Evolutionary conservation across 2,888 invertebrate genomes (phyloP).

Genomic region (Leistus spinibarbis): DNA sequence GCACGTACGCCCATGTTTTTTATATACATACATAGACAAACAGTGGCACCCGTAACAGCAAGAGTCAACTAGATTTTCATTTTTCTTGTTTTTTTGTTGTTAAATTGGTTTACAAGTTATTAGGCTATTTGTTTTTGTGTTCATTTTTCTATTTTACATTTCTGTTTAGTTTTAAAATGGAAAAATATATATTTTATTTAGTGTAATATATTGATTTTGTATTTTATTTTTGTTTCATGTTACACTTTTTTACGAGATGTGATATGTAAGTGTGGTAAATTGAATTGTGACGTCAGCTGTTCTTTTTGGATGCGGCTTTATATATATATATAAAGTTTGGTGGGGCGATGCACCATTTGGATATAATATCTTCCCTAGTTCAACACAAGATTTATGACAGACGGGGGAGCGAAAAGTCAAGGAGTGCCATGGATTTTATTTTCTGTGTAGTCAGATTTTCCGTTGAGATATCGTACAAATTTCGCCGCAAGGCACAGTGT

Average conservation of each 20-base stretch:
- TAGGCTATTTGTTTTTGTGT: neutral
- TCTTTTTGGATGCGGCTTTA: neutral
- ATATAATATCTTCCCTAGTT: neutral
- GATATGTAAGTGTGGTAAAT: neutral
- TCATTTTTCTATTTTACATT: neutral
- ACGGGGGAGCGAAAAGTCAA: neutral
- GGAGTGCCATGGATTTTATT: neutral
- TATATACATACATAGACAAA: too few species aligned
- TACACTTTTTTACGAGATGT: neutral
- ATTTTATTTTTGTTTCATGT: neutral
- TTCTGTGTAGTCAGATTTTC: neutral
- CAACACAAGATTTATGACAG: neutral
- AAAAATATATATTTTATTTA: neutral
- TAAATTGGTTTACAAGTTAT: neutral
- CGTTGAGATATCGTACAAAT: neutral
- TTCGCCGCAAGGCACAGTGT: neutral
- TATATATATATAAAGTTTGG: neutral
- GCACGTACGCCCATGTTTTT: neutral
- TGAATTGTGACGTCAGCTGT: neutral
- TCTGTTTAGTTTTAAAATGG: too few species aligned
- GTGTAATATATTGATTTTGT: neutral
- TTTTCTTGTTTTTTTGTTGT: constrained; percentile 1
- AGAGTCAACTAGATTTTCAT: too few species aligned
- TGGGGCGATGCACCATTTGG: neutral
- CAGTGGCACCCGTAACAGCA: too few species aligned